A percentile compares a stretch with the other conserved stretches of the same genome.
Conservation (phyloP, 1,140 invertebrate genomes). For the Muscidifurax raptorellus region DNA sequence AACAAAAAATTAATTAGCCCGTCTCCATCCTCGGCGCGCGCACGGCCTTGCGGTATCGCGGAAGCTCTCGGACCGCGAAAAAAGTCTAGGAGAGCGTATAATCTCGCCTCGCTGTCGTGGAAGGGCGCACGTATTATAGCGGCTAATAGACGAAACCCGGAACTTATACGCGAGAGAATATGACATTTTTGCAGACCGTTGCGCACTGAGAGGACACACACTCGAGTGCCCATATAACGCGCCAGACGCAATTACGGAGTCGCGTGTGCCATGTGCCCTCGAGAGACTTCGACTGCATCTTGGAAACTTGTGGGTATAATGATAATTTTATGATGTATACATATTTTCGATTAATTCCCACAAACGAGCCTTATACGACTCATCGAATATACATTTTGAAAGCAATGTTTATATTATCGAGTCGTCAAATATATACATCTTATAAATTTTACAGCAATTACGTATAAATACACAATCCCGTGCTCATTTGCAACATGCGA, state of each 20-base stretch:
- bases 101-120: no score
- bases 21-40: conserved; percentile 19
- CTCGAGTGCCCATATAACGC: background rate
- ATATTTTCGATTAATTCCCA: no score
- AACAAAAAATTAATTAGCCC: conserved; percentile 37
- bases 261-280: no score
- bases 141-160: conserved; percentile 35
- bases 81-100: background rate
- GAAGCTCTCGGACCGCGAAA: conserved; percentile 31
- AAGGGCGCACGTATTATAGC: background rate
- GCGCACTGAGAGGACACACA: background rate
- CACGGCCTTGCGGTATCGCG: background rate
- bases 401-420: no score
- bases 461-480: background rate
- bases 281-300: no score
- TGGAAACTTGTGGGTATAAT: no score
- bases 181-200: background rate
- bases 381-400: no score
- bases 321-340: no score
- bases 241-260: background rate
- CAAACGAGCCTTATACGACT: no score
- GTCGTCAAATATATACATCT: background rate
- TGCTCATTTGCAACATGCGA: background rate
- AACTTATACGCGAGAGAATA: background rate
- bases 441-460: background rate